A percentile compares a stretch with the other conserved stretches of the same genome.
phyloP scores from a whole-genome alignment of 2,888 invertebrate genomes.

The Adelognathus sp. region DNA sequence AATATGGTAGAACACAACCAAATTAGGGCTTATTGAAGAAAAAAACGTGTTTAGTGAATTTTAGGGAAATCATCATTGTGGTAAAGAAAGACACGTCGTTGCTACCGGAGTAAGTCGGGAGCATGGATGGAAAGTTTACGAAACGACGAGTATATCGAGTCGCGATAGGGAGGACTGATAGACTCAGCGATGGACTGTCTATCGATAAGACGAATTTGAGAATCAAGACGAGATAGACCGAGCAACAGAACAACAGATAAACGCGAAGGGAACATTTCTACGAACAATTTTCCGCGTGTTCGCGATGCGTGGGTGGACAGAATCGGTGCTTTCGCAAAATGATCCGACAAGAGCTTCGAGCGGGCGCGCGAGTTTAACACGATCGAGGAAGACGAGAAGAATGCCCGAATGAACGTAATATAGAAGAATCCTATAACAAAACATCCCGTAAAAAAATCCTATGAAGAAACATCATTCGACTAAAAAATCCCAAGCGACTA shows the following conservation, averaged over 20 bases:
- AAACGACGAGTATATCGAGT: background rate
- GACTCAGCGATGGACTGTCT: background rate
- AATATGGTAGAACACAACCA: too few species aligned
- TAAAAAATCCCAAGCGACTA: too few species aligned
- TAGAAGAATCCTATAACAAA: too few species aligned
- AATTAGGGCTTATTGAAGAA: too few species aligned
- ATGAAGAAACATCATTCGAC: too few species aligned
- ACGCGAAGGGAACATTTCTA: constrained; percentile 5
- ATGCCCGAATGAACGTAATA: too few species aligned
- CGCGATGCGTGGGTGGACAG: background rate
- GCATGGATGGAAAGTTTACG: constrained; percentile 6
- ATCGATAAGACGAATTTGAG: constrained; percentile 36
- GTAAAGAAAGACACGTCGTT: too few species aligned
- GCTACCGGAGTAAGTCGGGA: constrained; percentile 36
- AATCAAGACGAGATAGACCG: constrained; percentile 13
- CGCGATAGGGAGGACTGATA: constrained; percentile 2
- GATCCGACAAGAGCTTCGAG: too few species aligned
- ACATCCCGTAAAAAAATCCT: too few species aligned
- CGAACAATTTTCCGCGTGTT: background rate
- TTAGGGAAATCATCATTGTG: too few species aligned
- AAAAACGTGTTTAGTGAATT: too few species aligned
- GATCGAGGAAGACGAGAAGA: background rate
- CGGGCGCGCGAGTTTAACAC: background rate
- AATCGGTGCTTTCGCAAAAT: background rate
- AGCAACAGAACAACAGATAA: constrained; percentile 8